phyloP scores from a whole-genome alignment of 2,113 vertebrate genomes.

The Progne subis region DNA sequence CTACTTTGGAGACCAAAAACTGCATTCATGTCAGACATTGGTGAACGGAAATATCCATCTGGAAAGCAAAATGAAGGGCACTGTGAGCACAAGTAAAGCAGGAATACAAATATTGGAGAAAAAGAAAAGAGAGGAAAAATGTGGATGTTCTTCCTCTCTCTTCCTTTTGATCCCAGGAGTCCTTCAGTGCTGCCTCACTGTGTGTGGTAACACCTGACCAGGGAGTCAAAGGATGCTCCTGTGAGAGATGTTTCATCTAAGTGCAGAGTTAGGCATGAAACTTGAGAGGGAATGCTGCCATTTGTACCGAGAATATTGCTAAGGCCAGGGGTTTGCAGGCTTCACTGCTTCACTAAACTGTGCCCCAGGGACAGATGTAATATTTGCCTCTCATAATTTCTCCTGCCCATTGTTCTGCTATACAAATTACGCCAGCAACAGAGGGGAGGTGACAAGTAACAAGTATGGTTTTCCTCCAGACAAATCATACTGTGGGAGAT shows the following conservation, averaged over 20 bases:
- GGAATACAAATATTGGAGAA: not conserved
- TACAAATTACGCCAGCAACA: not conserved
- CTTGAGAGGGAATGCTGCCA: not conserved
- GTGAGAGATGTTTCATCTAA: not conserved
- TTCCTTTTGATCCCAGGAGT: not conserved
- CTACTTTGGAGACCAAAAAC: not conserved
- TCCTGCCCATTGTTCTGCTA: not conserved
- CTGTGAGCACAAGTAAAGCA: not conserved
- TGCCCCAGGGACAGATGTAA: not conserved
- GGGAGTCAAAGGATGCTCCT: not conserved
- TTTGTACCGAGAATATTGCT: not conserved
- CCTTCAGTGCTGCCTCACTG: not conserved
- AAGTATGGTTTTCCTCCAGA: not conserved
- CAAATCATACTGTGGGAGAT: not conserved
- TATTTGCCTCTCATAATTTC: not conserved
- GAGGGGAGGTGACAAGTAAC: not conserved
- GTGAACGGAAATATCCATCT: not conserved
- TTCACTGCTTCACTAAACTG: not conserved
- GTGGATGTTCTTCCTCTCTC: not conserved
- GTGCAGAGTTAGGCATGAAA: not conserved
- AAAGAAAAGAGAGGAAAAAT: not conserved
- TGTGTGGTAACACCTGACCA: not conserved
- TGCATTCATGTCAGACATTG: not conserved
- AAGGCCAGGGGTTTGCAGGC: not conserved
- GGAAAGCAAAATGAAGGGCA: constrained; percentile 14